Evolutionary conservation across 1,140 invertebrate genomes (phyloP), one percentile per base, ranked within the genome.

Genomic region (Sinella curviseta): DNA sequence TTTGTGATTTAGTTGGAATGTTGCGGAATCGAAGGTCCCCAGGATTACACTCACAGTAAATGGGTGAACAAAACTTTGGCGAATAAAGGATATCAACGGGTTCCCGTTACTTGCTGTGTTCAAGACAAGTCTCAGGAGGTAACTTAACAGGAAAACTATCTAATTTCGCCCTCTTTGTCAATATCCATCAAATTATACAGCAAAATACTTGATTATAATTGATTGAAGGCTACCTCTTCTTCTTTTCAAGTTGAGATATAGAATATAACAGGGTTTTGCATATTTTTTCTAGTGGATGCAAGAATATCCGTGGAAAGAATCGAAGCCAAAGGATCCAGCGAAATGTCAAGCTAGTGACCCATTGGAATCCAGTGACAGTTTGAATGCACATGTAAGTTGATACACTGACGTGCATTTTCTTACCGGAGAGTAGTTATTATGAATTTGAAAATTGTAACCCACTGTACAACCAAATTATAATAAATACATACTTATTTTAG

Each of bases 11-110:
- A 90, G 89, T 89, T 90, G 81, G 87, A 89, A 82, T 91, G 90
- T 83, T 91, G 90, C 82, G 90, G 89, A 55, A 88, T 90, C 73
- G 81, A 88, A 35, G 85, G 85, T n/a, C 86, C 87, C 57, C 76
- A 54, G 8, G 89, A 90, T 84, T 90, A 89, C 81, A 86, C 86
- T 77, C 86, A 87, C 39, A 90, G 89, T 73, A 84, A 83, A 16
- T 90, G 88, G 88, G 87, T 86, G 85, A 87, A 86, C 39, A 85
- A 87, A 34, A 84, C 81, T 16, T 82, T 85, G 77, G 84, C 85
- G 77, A 85, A 85, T n/a, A 85, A 86, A 4, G 84, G 70, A 80
- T 84, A 76, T 84, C 28, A 81, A 85, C 70, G 78, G 80, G 28
- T 80, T 24, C 24, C 48, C 74, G 33, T 84, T 87, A 82, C 88